These are phyloP conservation scores for Aplysina aerophoba DNA, from an alignment of 37 sponge, comb jelly and placozoan species.

Conservation along the genomic window DNA sequence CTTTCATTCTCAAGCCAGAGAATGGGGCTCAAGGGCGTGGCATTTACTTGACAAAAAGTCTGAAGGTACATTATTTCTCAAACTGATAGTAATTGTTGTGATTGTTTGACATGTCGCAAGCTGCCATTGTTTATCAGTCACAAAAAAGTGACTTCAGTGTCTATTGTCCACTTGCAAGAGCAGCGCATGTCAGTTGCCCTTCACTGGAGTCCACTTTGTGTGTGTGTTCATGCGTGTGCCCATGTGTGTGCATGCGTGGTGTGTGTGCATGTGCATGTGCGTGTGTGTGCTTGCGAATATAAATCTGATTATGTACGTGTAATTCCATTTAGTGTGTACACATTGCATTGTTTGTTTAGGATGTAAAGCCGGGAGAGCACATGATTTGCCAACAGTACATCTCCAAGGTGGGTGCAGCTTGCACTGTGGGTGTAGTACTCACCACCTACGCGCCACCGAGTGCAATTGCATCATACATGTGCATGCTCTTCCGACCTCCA, in stretches of 20 bases:
- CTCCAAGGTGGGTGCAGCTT: slow-evolving; percentile 61
- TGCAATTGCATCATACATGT: background rate
- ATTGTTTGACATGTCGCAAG: too few species aligned
- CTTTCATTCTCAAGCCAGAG: slow-evolving; percentile 96
- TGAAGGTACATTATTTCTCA: too few species aligned
- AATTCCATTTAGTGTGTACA: background rate
- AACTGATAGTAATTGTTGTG: too few species aligned
- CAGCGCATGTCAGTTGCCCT: background rate
- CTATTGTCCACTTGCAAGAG: too few species aligned
- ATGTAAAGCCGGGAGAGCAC: slow-evolving; percentile 87
- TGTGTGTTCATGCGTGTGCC: background rate
- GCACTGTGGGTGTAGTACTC: background rate
- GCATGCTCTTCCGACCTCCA: slow-evolving; percentile 28
- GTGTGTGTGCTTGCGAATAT: background rate
- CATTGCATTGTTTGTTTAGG: slow-evolving; percentile 36
- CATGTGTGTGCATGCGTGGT: too few species aligned
- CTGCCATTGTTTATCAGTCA: too few species aligned
- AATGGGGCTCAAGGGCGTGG: slow-evolving; percentile 96
- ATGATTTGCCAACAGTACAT: slow-evolving; percentile 94
- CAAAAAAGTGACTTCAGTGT: too few species aligned
- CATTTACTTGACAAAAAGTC: slow-evolving; percentile 85
- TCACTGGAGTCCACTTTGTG: background rate
- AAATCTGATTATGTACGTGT: background rate
- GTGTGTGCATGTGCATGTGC: background rate
- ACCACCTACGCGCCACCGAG: background rate